Base-by-base conservation (phyloP, 2,797 vertebrate species). In the Threskiornis aethiopicus region DNA sequence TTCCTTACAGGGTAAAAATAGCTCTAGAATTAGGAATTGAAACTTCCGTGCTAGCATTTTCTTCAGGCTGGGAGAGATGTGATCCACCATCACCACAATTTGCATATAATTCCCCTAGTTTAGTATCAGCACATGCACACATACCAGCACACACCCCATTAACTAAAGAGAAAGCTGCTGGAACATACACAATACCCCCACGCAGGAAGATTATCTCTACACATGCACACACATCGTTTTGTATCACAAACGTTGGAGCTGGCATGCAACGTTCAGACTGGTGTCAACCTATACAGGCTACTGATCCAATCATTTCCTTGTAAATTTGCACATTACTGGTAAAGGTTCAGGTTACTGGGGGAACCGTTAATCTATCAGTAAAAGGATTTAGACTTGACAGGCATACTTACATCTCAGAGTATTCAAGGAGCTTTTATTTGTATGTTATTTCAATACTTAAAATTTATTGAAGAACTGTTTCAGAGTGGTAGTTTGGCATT, bases 361-460 rank as follows among this genome's bases (percentile, higher is more conserved):
- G 18, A 92, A 77, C 78, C 1, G 49, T 86, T 96, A 80, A 95
- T 95, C 82, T 81, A 96, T 89, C 89, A 93, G 75, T 49, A 75
- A 86, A 85, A 93, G 89, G 92, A 94, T 93, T 96, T 95, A 92
- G 91, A 9, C 71, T 89, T 90, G 95, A 94, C 95, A 94, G 76
- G 46, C 51, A 65, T 71, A 85, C 87, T 92, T 91, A 91, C 71
- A 87, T 75, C 91, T 94, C 83, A 39, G 69, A 93, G 89, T 72
- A 95, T 85, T 89, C 69, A 69, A 92, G 54, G 29, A 95, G 72
- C 54, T 89, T 79, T 88, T 91, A 93, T 89, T 96, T 90, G 70
- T 84, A 33, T 70, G 67, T 91, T 96, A 81, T 94, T 95, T 93
- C 37, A 57, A 47, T 69, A 71, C 84, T 87, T 88, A 76, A 86